Base-by-base conservation (phyloP, 2,797 vertebrate genomes). In the Pipistrellus pygmaeus region DNA sequence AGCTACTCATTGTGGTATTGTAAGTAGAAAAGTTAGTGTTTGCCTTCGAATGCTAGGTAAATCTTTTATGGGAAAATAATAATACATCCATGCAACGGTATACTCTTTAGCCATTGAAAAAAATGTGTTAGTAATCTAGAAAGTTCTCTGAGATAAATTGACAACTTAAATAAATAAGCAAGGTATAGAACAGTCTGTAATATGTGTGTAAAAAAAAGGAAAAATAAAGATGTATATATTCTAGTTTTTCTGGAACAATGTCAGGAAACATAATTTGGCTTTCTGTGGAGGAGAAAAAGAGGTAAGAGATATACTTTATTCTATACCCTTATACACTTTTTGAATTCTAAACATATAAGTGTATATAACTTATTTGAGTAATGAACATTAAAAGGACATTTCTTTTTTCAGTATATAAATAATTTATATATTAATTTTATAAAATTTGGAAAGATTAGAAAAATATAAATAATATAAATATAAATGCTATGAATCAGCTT, bases 351-450 rank as follows among this genome's bases (percentile, higher is more conserved):
- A 80, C n/a, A 76, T 71, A 2, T 66, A 71, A 86, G 20, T 69
- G 1, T 87, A 17, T 87, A 30, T 81, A 20, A 64, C 35, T 8
- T 89, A 32, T 32, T 90, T 27, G 64, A 80, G 38, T 32, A 87
- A 68, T 86, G 25, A 44, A 92, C 60, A 90, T 90, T 85, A 71
- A 48, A 91, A 72, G 62, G 53, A 44, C 3, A 76, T 78, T 80
- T 84, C 30, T 60, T 93, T 86, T 85, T 92, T 85, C 21, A 94
- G 53, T 90, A 81, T 92, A 87, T 87, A 85, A 96, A 87, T 84
- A 48, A 87, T 62, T 90, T 69, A 2, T 13, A 23, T 86, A 46
- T 91, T 55, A 44, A 68, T 66, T 62, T 85, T 93, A 78, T 35
- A 60, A 90, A 92, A 88, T 75, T 78, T 83, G 46, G 27, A 66